Percentiles rank a stretch among this genome's conserved stretches.
Conservation (phyloP, 2,797 vertebrate genomes). For the Sylvia borin region DNA sequence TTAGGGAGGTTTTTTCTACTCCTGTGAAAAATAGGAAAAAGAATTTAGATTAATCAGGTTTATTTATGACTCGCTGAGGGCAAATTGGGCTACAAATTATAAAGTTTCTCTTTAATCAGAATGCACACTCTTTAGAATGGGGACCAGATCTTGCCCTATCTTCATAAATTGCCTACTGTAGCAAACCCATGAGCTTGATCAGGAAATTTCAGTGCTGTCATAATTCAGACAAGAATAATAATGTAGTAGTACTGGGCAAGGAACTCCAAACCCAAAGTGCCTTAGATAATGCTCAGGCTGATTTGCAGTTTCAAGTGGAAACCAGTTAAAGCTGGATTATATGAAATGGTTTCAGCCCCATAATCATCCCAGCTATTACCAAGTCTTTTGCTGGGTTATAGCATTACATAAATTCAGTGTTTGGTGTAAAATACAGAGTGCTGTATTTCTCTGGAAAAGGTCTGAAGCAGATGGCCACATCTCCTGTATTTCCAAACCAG, state of each 20-base stretch:
- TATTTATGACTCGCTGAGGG: neutral
- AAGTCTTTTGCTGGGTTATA: neutral
- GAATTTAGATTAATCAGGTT: neutral
- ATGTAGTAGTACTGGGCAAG: neutral
- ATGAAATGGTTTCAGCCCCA: neutral
- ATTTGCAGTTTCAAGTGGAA: neutral
- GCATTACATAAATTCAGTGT: neutral
- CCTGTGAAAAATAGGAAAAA: neutral
- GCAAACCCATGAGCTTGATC: neutral
- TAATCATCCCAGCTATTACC: neutral
- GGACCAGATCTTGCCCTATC: neutral
- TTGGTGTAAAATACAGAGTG: neutral
- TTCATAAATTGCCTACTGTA: neutral
- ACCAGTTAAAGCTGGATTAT: neutral
- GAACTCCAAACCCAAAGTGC: neutral
- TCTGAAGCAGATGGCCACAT: neutral
- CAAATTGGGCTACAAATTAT: neutral
- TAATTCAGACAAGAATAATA: constrained; percentile 4
- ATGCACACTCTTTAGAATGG: neutral
- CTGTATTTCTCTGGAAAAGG: neutral
- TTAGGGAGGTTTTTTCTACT: neutral
- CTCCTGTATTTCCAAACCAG: neutral
- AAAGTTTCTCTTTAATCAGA: neutral
- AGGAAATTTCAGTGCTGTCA: neutral
- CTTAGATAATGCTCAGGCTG: neutral